A percentile compares a stretch with the other conserved stretches of the same genome.
Evolutionary conservation across 2,888 invertebrate genomes (phyloP).

Genomic region (Euphydryas editha): DNA sequence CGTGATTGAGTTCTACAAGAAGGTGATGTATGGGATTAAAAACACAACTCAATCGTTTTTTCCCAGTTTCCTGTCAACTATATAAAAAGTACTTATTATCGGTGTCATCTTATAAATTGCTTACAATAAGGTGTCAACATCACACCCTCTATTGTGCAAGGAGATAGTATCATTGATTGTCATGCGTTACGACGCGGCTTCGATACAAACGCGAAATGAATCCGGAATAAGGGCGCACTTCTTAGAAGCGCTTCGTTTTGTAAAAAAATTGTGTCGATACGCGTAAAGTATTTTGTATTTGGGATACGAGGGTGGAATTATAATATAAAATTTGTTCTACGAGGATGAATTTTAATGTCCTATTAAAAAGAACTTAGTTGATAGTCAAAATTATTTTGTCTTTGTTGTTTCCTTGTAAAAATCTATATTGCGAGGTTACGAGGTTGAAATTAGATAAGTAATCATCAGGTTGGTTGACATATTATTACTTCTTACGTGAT

Average conservation of each 20-base stretch:
- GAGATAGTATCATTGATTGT: constrained; percentile 50
- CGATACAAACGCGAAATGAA: constrained; percentile 59
- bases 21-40: no score
- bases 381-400: constrained; percentile 4
- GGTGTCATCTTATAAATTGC: constrained; percentile 36
- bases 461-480: not conserved
- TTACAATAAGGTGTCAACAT: constrained; percentile 47
- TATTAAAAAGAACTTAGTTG: constrained; percentile 22
- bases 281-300: constrained; percentile 60
- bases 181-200: constrained; percentile 51
- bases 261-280: constrained; percentile 65
- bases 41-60: not conserved
- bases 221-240: constrained; percentile 62
- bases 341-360: constrained; percentile 16
- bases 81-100: constrained; percentile 23
- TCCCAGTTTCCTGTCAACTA: constrained; percentile 23
- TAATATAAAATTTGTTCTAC: constrained; percentile 38
- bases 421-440: not conserved
- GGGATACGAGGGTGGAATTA: constrained; percentile 52
- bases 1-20: no score
- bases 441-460: not conserved
- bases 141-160: constrained; percentile 40
- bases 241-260: constrained; percentile 49
- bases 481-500: no score
- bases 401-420: not conserved